Base-by-base conservation (phyloP, 2,113 vertebrate genomes). In the Ibidorhyncha struthersii region DNA sequence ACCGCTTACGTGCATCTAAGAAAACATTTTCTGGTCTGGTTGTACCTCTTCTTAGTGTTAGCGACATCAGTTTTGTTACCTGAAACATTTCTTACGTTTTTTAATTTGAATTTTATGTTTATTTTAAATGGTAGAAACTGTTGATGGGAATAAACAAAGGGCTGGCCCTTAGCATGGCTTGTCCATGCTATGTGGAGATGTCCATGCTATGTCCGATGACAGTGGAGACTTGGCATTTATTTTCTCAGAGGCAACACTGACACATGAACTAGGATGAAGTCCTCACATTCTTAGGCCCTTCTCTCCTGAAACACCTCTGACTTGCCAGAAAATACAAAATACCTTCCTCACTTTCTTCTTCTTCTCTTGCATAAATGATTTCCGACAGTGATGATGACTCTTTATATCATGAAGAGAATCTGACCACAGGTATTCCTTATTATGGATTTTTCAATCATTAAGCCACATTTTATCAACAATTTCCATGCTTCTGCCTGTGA, bases 1-100 rank as follows among this genome's bases (percentile, higher is more conserved):
- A 58, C 1, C 0, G 32, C 27, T 74, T 74, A 6, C 13, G 36
- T 3, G 14, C 2, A 0, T 11, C 27, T 66, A 53, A 79, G 21
- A 27, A 26, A 89, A 56, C 6, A 45, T 89, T 67, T 90, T 47
- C n/a, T 47, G 15, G 10, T 34, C 17, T n/a, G 41, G 6, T 6
- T 89, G 22, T 65, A 40, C 6, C 11, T 62, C n/a, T 66, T 87
- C 36, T 70, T 38, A 45, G 4, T 29, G 14, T 73, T 69, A 58
- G 30, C 5, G 66, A 6, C 4, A 53, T 23, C 4, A 29, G 2
- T 16, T 78, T 66, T 78, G 40, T 58, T 41, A 58, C 6, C 29
- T 52, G 62, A 85, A 45, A 1, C 1, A 4, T 50, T 36, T 30
- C 0, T 7, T 14, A 2, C 17, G n/a, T 40, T 29, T 76, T 34